phyloP scores from a whole-genome alignment of 1,140 invertebrate species.

The Magallana ariakensis region DNA sequence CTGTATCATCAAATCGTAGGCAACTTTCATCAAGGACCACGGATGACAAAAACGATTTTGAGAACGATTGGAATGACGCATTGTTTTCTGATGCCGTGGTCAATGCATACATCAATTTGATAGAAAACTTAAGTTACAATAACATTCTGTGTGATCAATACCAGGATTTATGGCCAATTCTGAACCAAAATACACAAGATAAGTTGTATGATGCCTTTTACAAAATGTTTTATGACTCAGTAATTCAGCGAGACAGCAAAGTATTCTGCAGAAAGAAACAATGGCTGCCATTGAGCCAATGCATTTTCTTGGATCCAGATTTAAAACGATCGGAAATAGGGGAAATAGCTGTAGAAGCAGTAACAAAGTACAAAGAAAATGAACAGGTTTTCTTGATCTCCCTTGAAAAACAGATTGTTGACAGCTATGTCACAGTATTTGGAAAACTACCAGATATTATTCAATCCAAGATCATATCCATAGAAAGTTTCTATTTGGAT shows the following conservation, averaged over 20 bases:
- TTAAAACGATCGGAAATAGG: not conserved
- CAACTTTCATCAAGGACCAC: slow-evolving; percentile 25
- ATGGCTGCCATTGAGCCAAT: not conserved
- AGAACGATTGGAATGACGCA: slow-evolving; percentile 51
- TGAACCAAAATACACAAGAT: not conserved
- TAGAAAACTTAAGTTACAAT: not conserved
- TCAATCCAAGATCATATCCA: not conserved
- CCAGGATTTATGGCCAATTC: not conserved
- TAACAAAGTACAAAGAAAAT: not conserved
- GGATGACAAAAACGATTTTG: slow-evolving; percentile 55
- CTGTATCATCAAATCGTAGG: slow-evolving; percentile 40
- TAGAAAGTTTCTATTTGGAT: not conserved
- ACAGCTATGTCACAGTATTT: not conserved
- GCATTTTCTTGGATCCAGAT: not conserved
- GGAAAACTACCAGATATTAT: not conserved
- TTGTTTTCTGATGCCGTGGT: slow-evolving; percentile 37
- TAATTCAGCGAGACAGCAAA: not conserved
- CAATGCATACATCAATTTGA: slow-evolving; percentile 37
- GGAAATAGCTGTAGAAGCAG: not conserved
- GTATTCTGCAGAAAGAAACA: not conserved
- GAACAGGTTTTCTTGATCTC: not conserved
- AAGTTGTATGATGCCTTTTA: not conserved
- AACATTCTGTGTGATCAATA: not conserved
- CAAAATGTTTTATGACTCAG: not conserved
- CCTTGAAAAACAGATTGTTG: not conserved